A percentile compares a stretch with the other conserved stretches of the same genome.
These are phyloP conservation scores for Lymantria monacha DNA, from an alignment of 2,888 invertebrate species.

Conservation along the genomic window DNA sequence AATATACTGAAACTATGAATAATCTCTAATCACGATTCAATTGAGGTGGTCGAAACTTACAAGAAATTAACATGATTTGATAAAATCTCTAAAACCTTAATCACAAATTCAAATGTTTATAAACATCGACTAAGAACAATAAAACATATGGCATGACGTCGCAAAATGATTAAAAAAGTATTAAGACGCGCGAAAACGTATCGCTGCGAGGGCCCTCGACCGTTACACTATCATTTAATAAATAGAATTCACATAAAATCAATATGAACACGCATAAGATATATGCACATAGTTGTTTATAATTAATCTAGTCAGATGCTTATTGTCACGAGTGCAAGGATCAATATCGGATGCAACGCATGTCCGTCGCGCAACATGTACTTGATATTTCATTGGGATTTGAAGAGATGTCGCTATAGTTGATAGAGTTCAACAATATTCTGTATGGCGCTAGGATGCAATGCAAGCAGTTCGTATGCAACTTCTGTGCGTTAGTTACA, in stretches of 20 bases:
- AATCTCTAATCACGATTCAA: too few relatives aligned
- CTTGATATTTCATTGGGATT: constrained; percentile 28
- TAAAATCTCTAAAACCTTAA: background rate
- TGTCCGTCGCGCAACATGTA: constrained; percentile 8
- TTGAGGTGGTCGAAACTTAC: too few relatives aligned
- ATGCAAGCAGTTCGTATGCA: constrained; percentile 3
- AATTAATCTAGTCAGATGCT: constrained; percentile 13
- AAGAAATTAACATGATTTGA: too few relatives aligned
- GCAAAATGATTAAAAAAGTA: background rate
- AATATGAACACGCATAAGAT: constrained; percentile 28
- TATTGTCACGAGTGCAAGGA: constrained; percentile 12
- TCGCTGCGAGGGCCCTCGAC: constrained; percentile 6
- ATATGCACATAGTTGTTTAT: constrained; percentile 16
- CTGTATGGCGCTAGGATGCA: constrained; percentile 14
- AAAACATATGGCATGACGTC: background rate
- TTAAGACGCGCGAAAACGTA: constrained; percentile 9
- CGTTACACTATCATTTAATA: constrained; percentile 16
- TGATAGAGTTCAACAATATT: background rate
- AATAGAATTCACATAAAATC: constrained; percentile 33
- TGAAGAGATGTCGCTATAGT: constrained; percentile 37
- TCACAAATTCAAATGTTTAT: background rate
- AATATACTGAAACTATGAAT: background rate
- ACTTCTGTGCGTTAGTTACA: constrained; percentile 1
- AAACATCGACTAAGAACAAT: background rate
- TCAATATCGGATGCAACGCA: constrained; percentile 15